Evolutionary conservation across 92 coral and sea anemone genomes (phyloP), one percentile per base, ranked within the genome.

Genomic region (Micromussa lordhowensis): DNA sequence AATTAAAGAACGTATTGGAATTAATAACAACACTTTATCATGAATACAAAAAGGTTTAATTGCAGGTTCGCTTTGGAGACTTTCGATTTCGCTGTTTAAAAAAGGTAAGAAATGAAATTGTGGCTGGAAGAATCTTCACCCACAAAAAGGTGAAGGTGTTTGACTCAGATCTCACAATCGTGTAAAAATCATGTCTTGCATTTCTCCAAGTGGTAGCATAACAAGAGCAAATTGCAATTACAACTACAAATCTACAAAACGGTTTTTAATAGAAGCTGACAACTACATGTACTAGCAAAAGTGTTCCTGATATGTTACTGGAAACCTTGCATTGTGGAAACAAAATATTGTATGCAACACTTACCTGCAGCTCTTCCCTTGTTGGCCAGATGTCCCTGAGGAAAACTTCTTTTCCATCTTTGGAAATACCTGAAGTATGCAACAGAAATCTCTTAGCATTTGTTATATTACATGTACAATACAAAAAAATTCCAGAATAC

Each of bases 351-450:
- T 10, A 12, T 85, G 21, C 36, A 44, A 24, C 26, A 18, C 30
- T 22, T 17, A 34, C 99, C 97, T 97, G 99, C 9, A 97, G 90
- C 83, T 97, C 98, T 28, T 97, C 96, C 85, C 99, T 94, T 61
- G 92, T 94, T 64, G 99, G 99, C 99, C 99, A 97, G 79, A 97
- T 90, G 75, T 97, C 99, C 74, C 90, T 91, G 3, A 97, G 88
- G 79, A 97, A 97, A 22, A 97, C 94, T 30, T 95, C 84, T 53
- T 94, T 94, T 82, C 99, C 98, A 79, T 97, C 99, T 68, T 95
- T 97, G 29, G 97, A 93, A 10, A 89, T 91, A 38, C 99, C 99
- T 97, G 66, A 36, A 73, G 35, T 15, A 77, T 58, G 31, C 38
- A 80, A 80, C 83, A 58, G 36, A 38, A 15, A 54, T 24, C 10